These are phyloP conservation scores for Eulemur coronatus DNA, from an alignment of 2,797 vertebrate species.

Conservation along the genomic window DNA sequence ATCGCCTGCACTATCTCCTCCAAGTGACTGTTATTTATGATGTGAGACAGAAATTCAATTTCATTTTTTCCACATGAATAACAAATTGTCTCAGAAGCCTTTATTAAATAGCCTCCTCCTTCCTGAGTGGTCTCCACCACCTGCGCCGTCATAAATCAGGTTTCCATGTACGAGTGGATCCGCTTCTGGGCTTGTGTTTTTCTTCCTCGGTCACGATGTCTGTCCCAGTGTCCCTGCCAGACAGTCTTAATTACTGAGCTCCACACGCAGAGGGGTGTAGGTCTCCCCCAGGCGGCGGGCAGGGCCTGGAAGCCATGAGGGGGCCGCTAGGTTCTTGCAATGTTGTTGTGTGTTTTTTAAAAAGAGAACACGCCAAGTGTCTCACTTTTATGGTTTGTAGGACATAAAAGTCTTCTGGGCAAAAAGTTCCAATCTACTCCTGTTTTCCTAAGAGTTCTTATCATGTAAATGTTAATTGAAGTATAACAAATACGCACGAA, in stretches of 20 bases:
- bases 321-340: background rate
- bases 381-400: background rate
- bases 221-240: background rate
- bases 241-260: background rate
- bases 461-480: background rate
- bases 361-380: too few relatives aligned
- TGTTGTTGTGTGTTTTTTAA: background rate
- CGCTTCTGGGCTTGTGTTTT: background rate
- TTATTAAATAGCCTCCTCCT: conserved; percentile 66
- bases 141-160: background rate
- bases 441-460: background rate
- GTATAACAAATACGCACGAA: background rate
- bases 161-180: background rate
- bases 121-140: background rate
- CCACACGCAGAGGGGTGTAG: too few relatives aligned
- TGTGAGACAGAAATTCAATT: conserved; percentile 70
- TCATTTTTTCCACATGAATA: conserved; percentile 66
- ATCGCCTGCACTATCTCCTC: background rate
- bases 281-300: background rate
- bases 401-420: too few relatives aligned
- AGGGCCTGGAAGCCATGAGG: accelerated
- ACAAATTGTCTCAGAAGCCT: conserved; percentile 68
- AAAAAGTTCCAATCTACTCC: background rate
- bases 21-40: conserved; percentile 70
- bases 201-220: background rate